phyloP scores from a whole-genome alignment of 2,797 vertebrate species.

The Discoglossus pictus region DNA sequence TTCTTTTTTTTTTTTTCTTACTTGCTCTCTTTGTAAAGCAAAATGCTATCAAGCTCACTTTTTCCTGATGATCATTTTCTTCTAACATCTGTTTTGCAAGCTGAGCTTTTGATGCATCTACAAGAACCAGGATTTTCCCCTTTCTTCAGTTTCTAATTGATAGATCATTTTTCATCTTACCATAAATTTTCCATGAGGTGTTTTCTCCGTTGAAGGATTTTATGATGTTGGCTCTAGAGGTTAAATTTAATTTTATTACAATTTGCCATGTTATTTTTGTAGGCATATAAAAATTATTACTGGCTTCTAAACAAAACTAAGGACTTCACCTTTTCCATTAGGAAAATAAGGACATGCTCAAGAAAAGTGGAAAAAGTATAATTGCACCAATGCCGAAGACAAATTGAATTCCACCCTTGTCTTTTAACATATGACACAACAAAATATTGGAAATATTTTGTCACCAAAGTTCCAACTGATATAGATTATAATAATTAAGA shows the following conservation, averaged over 20 bases:
- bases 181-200: background rate
- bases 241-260: constrained; percentile 37
- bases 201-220: constrained; percentile 21
- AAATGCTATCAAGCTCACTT: too few species aligned
- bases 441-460: too few species aligned
- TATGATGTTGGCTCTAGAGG: background rate
- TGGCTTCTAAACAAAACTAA: constrained; percentile 26
- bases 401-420: too few species aligned
- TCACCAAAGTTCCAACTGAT: too few species aligned
- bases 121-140: background rate
- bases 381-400: background rate
- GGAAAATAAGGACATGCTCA: constrained; percentile 2
- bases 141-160: constrained; percentile 24
- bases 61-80: too few species aligned
- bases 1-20: too few species aligned
- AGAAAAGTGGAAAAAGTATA: constrained; percentile 32
- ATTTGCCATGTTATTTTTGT: constrained; percentile 26
- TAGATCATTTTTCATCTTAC: constrained; percentile 21
- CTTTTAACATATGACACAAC: too few species aligned
- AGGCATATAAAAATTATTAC: constrained; percentile 22
- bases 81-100: too few species aligned
- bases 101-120: too few species aligned
- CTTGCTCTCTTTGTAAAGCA: too few species aligned
- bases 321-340: constrained; percentile 18
- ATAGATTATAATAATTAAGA: too few species aligned